Conservation (phyloP, 2,888 invertebrate genomes). For the Periphyllus acericola region DNA sequence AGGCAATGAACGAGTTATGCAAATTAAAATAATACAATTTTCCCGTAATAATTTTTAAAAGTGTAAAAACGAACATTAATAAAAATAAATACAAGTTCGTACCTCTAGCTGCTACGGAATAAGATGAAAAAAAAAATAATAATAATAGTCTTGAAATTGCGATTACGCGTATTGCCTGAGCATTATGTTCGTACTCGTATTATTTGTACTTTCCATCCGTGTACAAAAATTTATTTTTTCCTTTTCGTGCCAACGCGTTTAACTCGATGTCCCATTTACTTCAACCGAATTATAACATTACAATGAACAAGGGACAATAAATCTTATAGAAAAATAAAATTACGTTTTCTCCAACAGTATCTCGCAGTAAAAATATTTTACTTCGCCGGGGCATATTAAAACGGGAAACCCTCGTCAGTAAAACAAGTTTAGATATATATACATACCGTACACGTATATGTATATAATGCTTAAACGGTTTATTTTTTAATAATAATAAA, state of each 20-base stretch:
- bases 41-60: conserved; percentile 19
- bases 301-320: conserved; percentile 26
- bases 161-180: conserved; percentile 3
- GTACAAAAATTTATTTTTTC: not conserved
- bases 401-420: conserved; percentile 14
- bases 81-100: not conserved
- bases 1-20: not conserved
- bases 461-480: conserved; percentile 21
- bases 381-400: conserved; percentile 33
- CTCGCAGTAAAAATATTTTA: conserved; percentile 29
- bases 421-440: not conserved
- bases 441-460: not conserved
- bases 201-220: not conserved
- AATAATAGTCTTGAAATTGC: conserved; percentile 28
- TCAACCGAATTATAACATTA: conserved; percentile 43
- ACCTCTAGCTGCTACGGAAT: not conserved
- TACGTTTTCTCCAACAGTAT: conserved; percentile 5
- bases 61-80: conserved; percentile 9
- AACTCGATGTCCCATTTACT: conserved; percentile 23
- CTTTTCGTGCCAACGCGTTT: conserved; percentile 37
- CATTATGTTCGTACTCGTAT: conserved; percentile 10
- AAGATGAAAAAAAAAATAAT: conserved; percentile 10
- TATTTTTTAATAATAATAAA: conserved; percentile 32
- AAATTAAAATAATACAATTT: conserved; percentile 24
- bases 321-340: conserved; percentile 36